Evolutionary conservation across 2,797 vertebrate genomes (phyloP).

Genomic region (Holocentrus rufus): DNA sequence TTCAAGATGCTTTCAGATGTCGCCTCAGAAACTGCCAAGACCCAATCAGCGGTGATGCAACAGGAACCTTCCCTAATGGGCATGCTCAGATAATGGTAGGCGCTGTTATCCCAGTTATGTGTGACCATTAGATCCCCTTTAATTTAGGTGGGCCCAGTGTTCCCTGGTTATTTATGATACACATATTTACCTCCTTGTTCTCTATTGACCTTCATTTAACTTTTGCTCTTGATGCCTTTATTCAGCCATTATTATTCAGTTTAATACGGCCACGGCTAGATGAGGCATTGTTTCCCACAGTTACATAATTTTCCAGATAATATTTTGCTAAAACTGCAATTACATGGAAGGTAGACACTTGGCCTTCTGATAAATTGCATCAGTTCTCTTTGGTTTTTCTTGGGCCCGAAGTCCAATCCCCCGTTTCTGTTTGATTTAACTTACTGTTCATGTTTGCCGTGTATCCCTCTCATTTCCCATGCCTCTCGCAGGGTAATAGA

Average conservation of each 20-base stretch:
- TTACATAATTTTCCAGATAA: constrained; percentile 51
- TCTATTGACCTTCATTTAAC: constrained; percentile 64
- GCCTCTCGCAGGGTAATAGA: constrained; percentile 59
- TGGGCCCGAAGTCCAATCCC: constrained; percentile 45
- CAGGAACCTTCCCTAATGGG: constrained; percentile 98
- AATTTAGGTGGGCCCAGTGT: constrained; percentile 54
- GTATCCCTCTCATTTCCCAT: constrained; percentile 62
- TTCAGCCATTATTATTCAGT: constrained; percentile 39
- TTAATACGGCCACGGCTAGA: constrained; percentile 42
- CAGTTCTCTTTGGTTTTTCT: constrained; percentile 57
- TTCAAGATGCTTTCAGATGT: constrained; percentile 99
- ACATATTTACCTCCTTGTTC: constrained; percentile 38
- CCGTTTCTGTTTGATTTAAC: constrained; percentile 70
- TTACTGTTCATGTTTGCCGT: constrained; percentile 60
- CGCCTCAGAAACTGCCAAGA: constrained; percentile 98
- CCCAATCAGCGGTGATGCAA: constrained; percentile 95
- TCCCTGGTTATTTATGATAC: constrained; percentile 71
- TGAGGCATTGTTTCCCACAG: constrained; percentile 49
- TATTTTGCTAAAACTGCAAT: constrained; percentile 59
- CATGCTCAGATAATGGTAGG: constrained; percentile 99
- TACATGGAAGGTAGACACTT: constrained; percentile 54
- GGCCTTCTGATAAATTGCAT: constrained; percentile 64
- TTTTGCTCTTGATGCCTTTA: constrained; percentile 34
- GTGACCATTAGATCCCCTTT: constrained; percentile 43
- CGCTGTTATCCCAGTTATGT: constrained; percentile 45